Conservation (phyloP, 2,113 vertebrate genomes). For the Porphyrio hochstetteri region DNA sequence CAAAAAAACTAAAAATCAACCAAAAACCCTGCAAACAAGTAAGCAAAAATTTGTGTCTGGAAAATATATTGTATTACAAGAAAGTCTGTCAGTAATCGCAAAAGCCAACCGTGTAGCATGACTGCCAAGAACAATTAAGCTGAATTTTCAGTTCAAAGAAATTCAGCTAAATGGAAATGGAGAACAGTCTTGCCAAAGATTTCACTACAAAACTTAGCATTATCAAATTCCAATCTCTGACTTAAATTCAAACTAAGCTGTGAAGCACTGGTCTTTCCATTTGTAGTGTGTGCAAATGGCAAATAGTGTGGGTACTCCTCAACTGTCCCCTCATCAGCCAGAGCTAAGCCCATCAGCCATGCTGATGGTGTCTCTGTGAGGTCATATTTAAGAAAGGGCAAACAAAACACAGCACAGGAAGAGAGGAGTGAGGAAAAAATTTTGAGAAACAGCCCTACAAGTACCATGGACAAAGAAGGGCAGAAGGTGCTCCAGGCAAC, state of each 20-base stretch:
- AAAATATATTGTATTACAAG: background rate
- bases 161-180: background rate
- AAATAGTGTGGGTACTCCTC: background rate
- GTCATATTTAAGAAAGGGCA: background rate
- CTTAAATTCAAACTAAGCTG: background rate
- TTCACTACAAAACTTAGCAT: background rate
- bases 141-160: background rate
- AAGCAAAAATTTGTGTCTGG: background rate
- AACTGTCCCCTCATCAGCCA: fast-evolving
- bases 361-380: background rate
- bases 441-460: background rate
- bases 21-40: background rate
- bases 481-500: background rate
- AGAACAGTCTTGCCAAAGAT: background rate
- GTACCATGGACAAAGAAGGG: background rate
- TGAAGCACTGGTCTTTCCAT: background rate
- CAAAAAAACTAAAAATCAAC: background rate
- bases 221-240: background rate
- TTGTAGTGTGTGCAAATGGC: background rate
- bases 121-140: background rate
- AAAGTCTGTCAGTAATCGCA: background rate
- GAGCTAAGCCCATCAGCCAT: fast-evolving
- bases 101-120: background rate
- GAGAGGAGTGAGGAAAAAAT: background rate
- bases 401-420: background rate